Conservation (phyloP, 1,140 invertebrate genomes). For the Penaeus japonicus region DNA sequence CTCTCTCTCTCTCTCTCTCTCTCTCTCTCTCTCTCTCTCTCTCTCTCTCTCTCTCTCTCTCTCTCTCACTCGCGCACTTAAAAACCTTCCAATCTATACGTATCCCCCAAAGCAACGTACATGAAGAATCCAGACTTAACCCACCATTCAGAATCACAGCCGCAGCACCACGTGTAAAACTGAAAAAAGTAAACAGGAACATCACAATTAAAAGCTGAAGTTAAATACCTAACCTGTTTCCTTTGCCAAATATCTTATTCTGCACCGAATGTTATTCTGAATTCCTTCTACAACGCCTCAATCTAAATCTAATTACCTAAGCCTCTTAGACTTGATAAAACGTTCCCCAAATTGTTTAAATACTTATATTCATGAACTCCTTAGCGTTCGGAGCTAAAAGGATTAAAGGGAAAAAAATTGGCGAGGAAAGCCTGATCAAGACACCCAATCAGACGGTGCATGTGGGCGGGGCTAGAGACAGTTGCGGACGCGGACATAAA, state of each 20-base stretch:
- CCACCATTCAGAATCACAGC: constrained; percentile 33
- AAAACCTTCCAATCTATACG: neutral
- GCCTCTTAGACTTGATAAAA: constrained; percentile 41
- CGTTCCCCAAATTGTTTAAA: constrained; percentile 53
- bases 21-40: constrained; percentile 7
- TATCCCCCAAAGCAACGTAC: constrained; percentile 2
- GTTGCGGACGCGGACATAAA: no score
- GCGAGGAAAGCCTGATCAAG: constrained; percentile 51
- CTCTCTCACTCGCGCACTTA: neutral
- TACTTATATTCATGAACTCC: constrained; percentile 53
- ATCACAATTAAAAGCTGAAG: neutral
- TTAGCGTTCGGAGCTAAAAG: constrained; percentile 42
- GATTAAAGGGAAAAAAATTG: constrained; percentile 48
- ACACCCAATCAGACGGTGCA: constrained; percentile 43
- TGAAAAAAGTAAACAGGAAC: constrained; percentile 22
- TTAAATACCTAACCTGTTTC: no score
- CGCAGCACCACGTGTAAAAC: neutral
- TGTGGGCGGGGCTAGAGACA: constrained; percentile 32
- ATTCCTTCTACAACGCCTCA: neutral
- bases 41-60: constrained; percentile 25
- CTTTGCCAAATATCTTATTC: no score
- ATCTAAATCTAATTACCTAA: constrained; percentile 31
- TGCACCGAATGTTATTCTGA: no score
- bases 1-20: neutral
- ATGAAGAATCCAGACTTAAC: constrained; percentile 18